Conservation (phyloP, 1,140 invertebrate genomes). For the Leptinotarsa texana region DNA sequence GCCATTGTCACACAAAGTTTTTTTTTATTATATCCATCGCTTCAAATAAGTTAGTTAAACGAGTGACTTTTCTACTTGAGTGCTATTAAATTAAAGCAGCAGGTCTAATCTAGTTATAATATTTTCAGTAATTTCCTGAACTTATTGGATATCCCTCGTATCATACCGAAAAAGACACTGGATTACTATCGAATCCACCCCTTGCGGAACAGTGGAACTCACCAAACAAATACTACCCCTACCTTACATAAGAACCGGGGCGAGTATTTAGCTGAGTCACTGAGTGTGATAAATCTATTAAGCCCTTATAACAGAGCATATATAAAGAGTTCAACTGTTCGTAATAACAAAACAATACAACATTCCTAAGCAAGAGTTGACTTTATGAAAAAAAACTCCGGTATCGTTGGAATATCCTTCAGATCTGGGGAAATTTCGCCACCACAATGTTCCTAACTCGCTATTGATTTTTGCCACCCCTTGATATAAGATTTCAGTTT, state of each 20-base stretch:
- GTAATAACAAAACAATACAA: background rate
- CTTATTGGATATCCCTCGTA: background rate
- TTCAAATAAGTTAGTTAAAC: no score
- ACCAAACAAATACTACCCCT: background rate
- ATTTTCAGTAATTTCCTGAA: no score
- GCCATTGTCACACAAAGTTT: no score
- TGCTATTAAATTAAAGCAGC: no score
- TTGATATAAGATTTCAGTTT: conserved; percentile 23
- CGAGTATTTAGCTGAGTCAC: background rate
- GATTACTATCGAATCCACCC: background rate
- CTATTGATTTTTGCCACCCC: conserved; percentile 45
- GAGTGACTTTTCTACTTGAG: no score
- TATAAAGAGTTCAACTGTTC: background rate
- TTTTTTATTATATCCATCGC: no score
- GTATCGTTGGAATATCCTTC: conserved; percentile 15
- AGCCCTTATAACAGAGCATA: background rate
- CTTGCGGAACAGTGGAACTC: conserved; percentile 1
- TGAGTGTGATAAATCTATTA: conserved; percentile 3
- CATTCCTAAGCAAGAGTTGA: no score
- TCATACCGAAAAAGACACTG: background rate
- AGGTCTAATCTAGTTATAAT: no score
- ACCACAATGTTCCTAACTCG: conserved; percentile 28
- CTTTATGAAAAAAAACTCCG: background rate
- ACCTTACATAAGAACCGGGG: background rate
- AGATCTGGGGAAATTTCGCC: conserved; percentile 38